Conservation (phyloP, 2,113 vertebrate genomes). For the Eclectus roratus region DNA sequence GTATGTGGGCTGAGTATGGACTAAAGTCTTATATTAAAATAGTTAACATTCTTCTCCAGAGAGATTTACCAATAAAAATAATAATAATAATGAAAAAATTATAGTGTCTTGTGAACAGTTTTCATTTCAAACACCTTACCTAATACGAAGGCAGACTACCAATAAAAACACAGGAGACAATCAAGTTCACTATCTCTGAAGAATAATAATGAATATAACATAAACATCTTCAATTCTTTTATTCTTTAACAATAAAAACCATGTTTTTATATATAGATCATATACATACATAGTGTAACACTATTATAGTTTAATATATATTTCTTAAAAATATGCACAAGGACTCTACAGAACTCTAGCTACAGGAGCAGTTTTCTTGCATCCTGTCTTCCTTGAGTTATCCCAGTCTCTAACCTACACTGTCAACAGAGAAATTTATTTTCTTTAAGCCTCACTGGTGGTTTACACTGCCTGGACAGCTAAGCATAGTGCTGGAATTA, state of each 20-base stretch:
- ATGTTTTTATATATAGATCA: neutral
- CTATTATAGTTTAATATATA: neutral
- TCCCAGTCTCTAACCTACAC: neutral
- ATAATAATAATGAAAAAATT: neutral
- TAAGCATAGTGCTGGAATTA: neutral
- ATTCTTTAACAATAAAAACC: neutral
- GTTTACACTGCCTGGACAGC: neutral
- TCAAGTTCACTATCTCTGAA: neutral
- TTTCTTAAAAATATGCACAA: neutral
- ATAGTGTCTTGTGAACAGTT: neutral
- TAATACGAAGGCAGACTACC: neutral
- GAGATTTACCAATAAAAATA: neutral
- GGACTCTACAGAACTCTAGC: neutral
- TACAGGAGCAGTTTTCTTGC: neutral
- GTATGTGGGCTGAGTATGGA: neutral
- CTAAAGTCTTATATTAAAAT: neutral
- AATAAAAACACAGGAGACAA: neutral
- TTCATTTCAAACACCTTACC: neutral
- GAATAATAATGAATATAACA: neutral
- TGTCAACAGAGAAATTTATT: neutral
- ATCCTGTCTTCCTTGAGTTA: neutral
- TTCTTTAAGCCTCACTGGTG: neutral
- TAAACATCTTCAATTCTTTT: neutral
- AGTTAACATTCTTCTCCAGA: neutral
- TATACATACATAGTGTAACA: neutral